Percentiles rank a stretch among this genome's conserved stretches.
Conservation (phyloP, 1,140 invertebrate species). For the Teleopsis dalmanni region DNA sequence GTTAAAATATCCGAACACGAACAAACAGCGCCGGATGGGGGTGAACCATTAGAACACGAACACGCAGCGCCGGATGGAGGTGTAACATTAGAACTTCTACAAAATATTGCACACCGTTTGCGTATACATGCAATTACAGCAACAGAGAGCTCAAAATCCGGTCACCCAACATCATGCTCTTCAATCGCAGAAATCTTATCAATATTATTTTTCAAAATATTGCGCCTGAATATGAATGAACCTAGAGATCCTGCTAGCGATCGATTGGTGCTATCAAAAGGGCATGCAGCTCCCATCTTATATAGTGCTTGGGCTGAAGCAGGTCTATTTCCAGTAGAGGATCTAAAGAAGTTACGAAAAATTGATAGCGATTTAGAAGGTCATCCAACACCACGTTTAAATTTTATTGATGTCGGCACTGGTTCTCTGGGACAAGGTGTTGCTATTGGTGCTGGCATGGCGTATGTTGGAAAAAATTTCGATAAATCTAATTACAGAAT, state of each 20-base stretch:
- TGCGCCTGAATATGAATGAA: constrained; percentile 83
- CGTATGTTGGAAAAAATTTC: constrained; percentile 94
- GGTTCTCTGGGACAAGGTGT: constrained; percentile 97
- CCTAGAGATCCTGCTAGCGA: constrained; percentile 85
- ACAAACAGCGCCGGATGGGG: too few species aligned
- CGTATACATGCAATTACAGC: constrained; percentile 79
- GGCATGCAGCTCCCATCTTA: constrained; percentile 96
- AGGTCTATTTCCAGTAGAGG: constrained; percentile 77
- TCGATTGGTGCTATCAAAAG: constrained; percentile 95
- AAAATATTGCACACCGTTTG: constrained; percentile 83
- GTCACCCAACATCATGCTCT: constrained; percentile 96
- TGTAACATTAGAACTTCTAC: too few species aligned
- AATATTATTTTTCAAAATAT: constrained; percentile 95
- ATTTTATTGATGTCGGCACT: constrained; percentile 97
- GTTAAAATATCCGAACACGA: too few species aligned
- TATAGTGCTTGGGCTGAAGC: constrained; percentile 99
- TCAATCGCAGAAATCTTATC: constrained; percentile 96
- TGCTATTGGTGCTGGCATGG: constrained; percentile 94
- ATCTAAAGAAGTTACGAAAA: constrained; percentile 86
- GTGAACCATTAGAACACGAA: too few species aligned
- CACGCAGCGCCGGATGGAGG: too few species aligned
- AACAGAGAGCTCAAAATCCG: constrained; percentile 84
- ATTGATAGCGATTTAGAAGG: constrained; percentile 93
- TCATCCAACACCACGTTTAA: constrained; percentile 94
- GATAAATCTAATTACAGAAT: constrained; percentile 90